Conservation (phyloP, 2,113 vertebrate species). For the Falcunculus frontatus region DNA sequence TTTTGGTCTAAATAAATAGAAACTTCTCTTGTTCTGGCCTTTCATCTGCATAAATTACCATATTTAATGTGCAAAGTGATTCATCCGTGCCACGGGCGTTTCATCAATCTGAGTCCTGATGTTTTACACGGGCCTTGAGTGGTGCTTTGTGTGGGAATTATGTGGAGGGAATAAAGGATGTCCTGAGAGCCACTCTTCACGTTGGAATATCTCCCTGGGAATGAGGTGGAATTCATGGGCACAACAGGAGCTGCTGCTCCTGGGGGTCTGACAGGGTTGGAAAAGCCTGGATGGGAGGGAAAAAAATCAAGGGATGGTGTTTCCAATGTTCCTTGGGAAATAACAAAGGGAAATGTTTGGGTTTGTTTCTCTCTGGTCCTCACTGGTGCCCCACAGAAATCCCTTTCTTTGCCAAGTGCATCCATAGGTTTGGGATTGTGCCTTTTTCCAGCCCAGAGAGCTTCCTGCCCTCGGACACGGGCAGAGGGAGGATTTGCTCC, state of each 20-base stretch:
- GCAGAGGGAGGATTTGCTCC: neutral
- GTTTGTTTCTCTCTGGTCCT: neutral
- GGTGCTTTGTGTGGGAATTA: neutral
- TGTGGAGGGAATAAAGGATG: neutral
- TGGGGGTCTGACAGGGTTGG: neutral
- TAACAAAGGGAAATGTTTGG: neutral
- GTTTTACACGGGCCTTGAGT: neutral
- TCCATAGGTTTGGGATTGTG: neutral
- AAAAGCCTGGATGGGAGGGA: too few species aligned
- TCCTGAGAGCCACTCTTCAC: neutral
- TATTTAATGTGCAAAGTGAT: neutral
- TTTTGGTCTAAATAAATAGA: neutral
- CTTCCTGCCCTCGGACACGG: accelerated
- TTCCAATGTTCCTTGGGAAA: accelerated
- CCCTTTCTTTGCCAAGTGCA: neutral
- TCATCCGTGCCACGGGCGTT: neutral
- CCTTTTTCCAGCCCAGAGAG: neutral
- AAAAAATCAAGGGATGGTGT: too few species aligned
- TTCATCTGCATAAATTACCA: neutral
- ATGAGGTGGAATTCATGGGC: accelerated
- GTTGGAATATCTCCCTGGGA: accelerated
- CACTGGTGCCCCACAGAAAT: neutral
- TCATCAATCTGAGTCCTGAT: neutral
- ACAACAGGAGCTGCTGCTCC: neutral
- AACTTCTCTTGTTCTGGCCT: neutral